Evolutionary conservation across 2,797 vertebrate genomes (phyloP).

Genomic region (Hyperoplus immaculatus): DNA sequence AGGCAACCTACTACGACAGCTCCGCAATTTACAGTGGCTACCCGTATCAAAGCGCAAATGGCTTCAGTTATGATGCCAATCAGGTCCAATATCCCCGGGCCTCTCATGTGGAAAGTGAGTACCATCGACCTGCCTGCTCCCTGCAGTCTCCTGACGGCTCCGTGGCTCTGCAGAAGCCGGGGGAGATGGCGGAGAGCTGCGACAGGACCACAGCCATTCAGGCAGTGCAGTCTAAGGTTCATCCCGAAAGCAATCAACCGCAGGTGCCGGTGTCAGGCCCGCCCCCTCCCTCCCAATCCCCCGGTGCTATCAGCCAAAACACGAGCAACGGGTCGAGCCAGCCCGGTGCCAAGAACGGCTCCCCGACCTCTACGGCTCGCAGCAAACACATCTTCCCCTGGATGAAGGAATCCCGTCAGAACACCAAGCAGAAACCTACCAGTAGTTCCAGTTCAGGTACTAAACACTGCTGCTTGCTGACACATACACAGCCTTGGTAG

Average conservation of each 20-base stretch:
- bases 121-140: slow-evolving; percentile 96
- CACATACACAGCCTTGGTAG: slow-evolving; percentile 18
- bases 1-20: slow-evolving; percentile 99
- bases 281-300: slow-evolving; percentile 85
- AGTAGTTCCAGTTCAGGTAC: slow-evolving; percentile 97
- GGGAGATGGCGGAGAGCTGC: slow-evolving; percentile 92
- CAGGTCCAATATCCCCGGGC: slow-evolving; percentile 95
- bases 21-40: slow-evolving; percentile 99
- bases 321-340: slow-evolving; percentile 87
- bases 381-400: slow-evolving; percentile 98
- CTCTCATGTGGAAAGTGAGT: slow-evolving; percentile 95
- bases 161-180: slow-evolving; percentile 91
- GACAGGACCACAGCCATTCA: slow-evolving; percentile 91
- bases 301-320: slow-evolving; percentile 91
- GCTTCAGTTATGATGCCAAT: slow-evolving; percentile 97
- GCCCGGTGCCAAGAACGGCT: slow-evolving; percentile 90
- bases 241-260: slow-evolving; percentile 86
- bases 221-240: slow-evolving; percentile 87
- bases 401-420: slow-evolving; percentile 99
- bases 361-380: slow-evolving; percentile 88
- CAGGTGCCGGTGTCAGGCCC: slow-evolving; percentile 84
- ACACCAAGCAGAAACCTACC: slow-evolving; percentile 96
- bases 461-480: neutral
- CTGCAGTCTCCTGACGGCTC: slow-evolving; percentile 93
- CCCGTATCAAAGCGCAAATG: slow-evolving; percentile 98